phyloP scores from a whole-genome alignment of 2,888 invertebrate species.

The Tinea semifulvella region DNA sequence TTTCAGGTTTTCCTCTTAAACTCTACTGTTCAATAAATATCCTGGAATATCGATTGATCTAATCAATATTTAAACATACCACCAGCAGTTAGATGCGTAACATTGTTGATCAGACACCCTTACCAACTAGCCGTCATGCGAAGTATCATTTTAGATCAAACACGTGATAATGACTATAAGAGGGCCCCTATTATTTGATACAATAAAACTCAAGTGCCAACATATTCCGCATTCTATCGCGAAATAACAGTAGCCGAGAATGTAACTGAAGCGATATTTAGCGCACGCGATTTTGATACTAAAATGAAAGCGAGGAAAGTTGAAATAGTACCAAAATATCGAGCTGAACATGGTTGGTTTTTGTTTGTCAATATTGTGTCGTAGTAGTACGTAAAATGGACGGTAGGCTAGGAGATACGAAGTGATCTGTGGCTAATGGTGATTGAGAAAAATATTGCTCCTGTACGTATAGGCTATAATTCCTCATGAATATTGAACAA shows the following conservation, averaged over 20 bases:
- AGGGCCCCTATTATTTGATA: conserved; percentile 67
- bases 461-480: conserved; percentile 44
- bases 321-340: conserved; percentile 21
- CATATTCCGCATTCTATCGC: conserved; percentile 64
- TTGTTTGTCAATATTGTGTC: conserved; percentile 33
- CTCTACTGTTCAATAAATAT: too few relatives aligned
- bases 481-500: conserved; percentile 66
- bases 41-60: neutral
- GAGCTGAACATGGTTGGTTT: conserved; percentile 36
- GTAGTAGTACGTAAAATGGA: conserved; percentile 47
- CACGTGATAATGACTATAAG: conserved; percentile 65
- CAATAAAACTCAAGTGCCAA: conserved; percentile 67
- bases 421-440: conserved; percentile 44
- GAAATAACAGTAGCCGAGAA: conserved; percentile 32
- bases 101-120: conserved; percentile 23
- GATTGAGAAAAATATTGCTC: conserved; percentile 65
- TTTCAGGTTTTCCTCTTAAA: too few relatives aligned
- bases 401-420: conserved; percentile 56
- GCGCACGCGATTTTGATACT: conserved; percentile 22
- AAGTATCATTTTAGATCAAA: conserved; percentile 67
- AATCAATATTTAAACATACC: conserved; percentile 5
- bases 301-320: conserved; percentile 20
- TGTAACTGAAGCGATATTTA: conserved; percentile 29
- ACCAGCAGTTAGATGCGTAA: conserved; percentile 30
- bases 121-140: conserved; percentile 32